Evolutionary conservation across 2,797 vertebrate genomes (phyloP).

Genomic region (Morelia viridis): DNA sequence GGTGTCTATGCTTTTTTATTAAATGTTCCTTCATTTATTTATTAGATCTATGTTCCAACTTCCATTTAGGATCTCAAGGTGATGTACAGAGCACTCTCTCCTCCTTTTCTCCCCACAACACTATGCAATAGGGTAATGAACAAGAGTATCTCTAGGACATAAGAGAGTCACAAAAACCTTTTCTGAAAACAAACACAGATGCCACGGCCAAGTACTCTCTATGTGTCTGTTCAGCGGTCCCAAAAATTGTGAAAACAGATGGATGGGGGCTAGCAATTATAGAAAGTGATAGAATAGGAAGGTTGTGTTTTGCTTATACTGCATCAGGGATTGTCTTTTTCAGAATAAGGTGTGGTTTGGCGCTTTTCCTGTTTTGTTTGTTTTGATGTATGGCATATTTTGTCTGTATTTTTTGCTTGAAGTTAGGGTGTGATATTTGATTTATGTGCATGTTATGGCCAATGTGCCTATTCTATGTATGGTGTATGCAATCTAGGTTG

Average conservation of each 20-base stretch:
- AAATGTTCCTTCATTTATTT: neutral
- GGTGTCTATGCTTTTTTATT: neutral
- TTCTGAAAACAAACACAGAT: neutral
- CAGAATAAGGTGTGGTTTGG: neutral
- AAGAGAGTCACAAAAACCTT: neutral
- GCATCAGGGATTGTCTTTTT: neutral
- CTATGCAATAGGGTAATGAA: neutral
- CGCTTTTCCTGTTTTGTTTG: neutral
- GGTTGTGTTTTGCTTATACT: neutral
- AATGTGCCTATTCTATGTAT: neutral
- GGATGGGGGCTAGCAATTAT: neutral
- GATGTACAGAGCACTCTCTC: neutral
- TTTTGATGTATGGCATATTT: neutral
- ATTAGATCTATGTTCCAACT: neutral
- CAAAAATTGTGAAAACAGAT: neutral
- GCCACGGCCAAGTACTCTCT: neutral
- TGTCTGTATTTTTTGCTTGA: neutral
- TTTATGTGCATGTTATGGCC: neutral
- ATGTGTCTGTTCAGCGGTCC: neutral
- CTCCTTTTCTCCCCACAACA: neutral
- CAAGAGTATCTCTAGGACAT: neutral
- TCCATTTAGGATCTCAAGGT: neutral
- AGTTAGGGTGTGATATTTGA: neutral
- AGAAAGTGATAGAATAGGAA: neutral
- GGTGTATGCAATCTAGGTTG: neutral